These are phyloP conservation scores for Melieria omissa DNA, from an alignment of 2,888 invertebrate species.

Conservation along the genomic window DNA sequence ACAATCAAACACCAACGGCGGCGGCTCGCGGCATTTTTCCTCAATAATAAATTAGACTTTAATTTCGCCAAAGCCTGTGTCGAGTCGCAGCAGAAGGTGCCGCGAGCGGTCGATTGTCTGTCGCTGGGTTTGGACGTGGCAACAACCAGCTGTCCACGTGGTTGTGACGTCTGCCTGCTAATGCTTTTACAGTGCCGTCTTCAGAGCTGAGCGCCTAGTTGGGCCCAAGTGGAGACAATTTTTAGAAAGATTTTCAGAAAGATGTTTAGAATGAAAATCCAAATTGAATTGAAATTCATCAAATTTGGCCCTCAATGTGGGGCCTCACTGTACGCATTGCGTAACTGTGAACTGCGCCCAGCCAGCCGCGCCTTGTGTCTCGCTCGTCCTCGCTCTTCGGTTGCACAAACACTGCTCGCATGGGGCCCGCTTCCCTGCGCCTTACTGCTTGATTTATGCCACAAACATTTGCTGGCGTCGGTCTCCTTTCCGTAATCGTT, in stretches of 20 bases:
- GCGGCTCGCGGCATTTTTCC: conserved; percentile 10
- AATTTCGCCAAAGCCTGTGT: conserved; percentile 22
- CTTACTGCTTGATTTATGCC: background rate
- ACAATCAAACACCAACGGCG: background rate
- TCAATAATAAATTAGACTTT: conserved; percentile 34
- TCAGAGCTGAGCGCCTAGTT: too few relatives aligned
- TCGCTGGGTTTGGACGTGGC: background rate
- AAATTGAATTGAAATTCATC: too few relatives aligned
- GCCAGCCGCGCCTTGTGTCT: background rate
- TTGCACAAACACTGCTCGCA: too few relatives aligned
- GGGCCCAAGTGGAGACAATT: too few relatives aligned
- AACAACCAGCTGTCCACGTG: background rate
- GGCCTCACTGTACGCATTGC: conserved; percentile 19
- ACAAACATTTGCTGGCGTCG: background rate
- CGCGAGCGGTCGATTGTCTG: background rate
- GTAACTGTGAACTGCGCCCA: background rate
- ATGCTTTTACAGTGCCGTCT: background rate
- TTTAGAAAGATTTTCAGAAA: too few relatives aligned
- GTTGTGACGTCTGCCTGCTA: background rate
- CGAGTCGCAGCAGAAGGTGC: background rate
- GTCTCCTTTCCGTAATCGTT: conserved; percentile 38
- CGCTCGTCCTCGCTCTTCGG: background rate
- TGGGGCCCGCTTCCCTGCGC: too few relatives aligned
- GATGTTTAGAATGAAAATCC: too few relatives aligned
- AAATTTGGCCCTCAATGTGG: conserved; percentile 12